A percentile compares a stretch with the other conserved stretches of the same genome.
Evolutionary conservation across 2,888 invertebrate genomes (phyloP).

Genomic region (Agonopterix subpropinquella): DNA sequence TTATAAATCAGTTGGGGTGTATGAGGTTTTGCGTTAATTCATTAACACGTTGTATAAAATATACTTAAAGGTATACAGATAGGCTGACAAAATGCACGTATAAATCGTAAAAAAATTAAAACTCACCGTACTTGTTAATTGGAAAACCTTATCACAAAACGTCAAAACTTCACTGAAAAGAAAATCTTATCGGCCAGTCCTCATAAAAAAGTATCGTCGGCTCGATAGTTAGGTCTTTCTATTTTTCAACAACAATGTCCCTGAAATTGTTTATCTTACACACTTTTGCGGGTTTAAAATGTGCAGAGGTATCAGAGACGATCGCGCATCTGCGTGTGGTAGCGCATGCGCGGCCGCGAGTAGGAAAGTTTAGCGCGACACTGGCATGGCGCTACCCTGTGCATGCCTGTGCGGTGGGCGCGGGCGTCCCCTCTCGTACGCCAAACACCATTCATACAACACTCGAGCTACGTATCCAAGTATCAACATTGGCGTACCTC

Average conservation of each 20-base stretch:
- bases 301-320: background rate
- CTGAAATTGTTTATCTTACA: no score
- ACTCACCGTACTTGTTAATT: constrained; percentile 54
- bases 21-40: no score
- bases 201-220: constrained; percentile 1
- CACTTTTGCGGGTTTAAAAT: background rate
- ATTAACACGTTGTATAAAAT: no score
- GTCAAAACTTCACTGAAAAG: constrained; percentile 16
- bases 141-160: constrained; percentile 37
- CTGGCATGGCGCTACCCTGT: constrained; percentile 23
- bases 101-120: constrained; percentile 17
- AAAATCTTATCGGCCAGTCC: constrained; percentile 10
- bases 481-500: constrained; percentile 9
- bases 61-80: background rate
- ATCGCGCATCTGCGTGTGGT: constrained; percentile 15
- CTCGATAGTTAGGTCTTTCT: no score
- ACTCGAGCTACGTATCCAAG: constrained; percentile 4
- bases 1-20: no score
- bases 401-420: constrained; percentile 4
- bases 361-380: constrained; percentile 34
- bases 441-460: constrained; percentile 18
- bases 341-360: constrained; percentile 27
- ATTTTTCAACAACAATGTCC: no score
- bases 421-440: constrained; percentile 8
- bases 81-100: no score